These are phyloP conservation scores for Ceratoteleas bidentatus DNA, from an alignment of 1,140 invertebrate genomes.

Conservation along the genomic window DNA sequence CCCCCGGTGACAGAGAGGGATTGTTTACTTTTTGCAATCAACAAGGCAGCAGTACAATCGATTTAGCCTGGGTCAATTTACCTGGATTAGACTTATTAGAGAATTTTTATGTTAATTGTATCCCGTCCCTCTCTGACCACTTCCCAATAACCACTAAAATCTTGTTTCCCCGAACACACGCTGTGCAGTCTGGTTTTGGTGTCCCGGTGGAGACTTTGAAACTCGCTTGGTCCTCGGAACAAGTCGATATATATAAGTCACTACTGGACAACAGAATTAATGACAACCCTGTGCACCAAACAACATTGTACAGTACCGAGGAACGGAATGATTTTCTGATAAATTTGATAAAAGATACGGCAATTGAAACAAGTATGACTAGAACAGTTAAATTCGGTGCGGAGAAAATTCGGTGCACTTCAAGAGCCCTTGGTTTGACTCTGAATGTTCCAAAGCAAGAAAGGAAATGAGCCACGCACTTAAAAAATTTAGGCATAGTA, in stretches of 20 bases:
- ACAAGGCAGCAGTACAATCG: background rate
- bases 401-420: background rate
- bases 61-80: background rate
- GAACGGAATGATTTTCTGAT: too few species aligned
- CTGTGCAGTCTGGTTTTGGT: too few species aligned
- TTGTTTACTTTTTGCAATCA: background rate
- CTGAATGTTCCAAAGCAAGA: background rate
- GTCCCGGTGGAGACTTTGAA: background rate
- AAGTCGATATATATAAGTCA: background rate
- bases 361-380: background rate
- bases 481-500: background rate
- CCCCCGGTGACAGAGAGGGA: background rate
- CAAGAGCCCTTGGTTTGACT: constrained; percentile 6
- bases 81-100: background rate
- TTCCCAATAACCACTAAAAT: background rate
- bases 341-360: background rate
- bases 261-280: background rate
- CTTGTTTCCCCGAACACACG: background rate
- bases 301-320: too few species aligned
- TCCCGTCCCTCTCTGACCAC: background rate
- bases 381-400: constrained; percentile 2
- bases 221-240: background rate
- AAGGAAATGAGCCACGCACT: background rate
- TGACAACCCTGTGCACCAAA: too few species aligned
- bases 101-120: background rate